Evolutionary conservation across 64 coral and sea anemone genomes (phyloP), one percentile per base, ranked within the genome.

Genomic region (Dendronephthya gigantea): DNA sequence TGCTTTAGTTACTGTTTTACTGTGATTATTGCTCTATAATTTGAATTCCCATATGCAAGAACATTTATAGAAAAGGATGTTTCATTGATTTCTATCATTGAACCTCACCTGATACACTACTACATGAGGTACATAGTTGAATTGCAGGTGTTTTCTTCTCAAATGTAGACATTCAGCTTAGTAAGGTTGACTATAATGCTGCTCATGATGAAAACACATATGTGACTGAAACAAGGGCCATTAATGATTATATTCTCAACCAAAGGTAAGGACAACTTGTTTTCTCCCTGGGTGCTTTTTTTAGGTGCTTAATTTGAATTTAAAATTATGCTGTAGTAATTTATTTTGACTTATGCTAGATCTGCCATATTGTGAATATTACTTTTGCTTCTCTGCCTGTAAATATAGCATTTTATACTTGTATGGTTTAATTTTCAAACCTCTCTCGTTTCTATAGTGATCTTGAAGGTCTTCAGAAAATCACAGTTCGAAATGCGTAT

Each of bases 221-320:
- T 58, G 91, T 98, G 49, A 93, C 95, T 58, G 90, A 90, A 22
- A 93, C 95, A 22, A 90, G 95, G 76, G 95, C 95, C 31, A 89
- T 98, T 89, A 98, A 92, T 90, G 95, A 98, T 50, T 98, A 93
- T 66, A 89, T 98, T 17, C 87, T 98, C 2, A 98, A 98, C 82
- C 95, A 87, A 87, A 98, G 95, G 95, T 98, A 83, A 40, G n/a
- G n/a, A n/a, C n/a, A n/a, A n/a, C n/a, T n/a, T n/a, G n/a, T n/a
- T n/a, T n/a, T n/a, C n/a, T n/a, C n/a, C n/a, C n/a, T n/a, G n/a
- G n/a, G n/a, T n/a, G n/a, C n/a, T n/a, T n/a, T n/a, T n/a, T n/a
- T n/a, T n/a, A n/a, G n/a, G n/a, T n/a, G n/a, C n/a, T n/a, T n/a
- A n/a, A n/a, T n/a, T n/a, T n/a, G n/a, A n/a, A n/a, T n/a, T n/a